Conservation (phyloP, 2,113 vertebrate species). For the Pavo muticus region DNA sequence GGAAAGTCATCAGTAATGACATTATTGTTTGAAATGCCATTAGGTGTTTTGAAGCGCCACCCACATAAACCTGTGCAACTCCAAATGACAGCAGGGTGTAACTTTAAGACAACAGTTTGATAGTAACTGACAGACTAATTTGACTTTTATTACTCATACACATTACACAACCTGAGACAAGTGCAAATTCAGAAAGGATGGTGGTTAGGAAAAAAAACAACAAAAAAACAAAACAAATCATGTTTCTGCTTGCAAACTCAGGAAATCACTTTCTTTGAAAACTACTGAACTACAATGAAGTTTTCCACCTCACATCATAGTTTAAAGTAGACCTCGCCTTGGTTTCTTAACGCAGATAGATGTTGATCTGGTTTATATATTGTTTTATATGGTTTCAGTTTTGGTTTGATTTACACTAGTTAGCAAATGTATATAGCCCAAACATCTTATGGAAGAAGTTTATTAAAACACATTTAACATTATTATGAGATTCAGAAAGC, state of each 20-base stretch:
- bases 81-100: neutral
- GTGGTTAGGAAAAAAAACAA: neutral
- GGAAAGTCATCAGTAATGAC: neutral
- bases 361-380: neutral
- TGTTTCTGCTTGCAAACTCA: neutral
- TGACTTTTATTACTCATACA: neutral
- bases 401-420: neutral
- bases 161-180: neutral
- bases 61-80: neutral
- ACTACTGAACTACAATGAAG: neutral
- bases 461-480: neutral
- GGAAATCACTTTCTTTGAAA: neutral
- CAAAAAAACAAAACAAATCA: neutral
- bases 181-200: neutral
- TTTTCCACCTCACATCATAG: neutral
- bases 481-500: neutral
- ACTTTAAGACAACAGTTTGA: neutral
- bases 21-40: neutral
- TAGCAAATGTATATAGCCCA: neutral
- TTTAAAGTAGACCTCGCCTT: neutral
- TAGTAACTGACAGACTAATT: slow-evolving; percentile 17
- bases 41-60: neutral
- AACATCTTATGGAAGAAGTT: neutral
- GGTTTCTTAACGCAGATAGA: neutral
- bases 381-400: neutral